These are phyloP conservation scores for Drosophila anomelani DNA, from an alignment of 2,888 invertebrate genomes.

Conservation along the genomic window DNA sequence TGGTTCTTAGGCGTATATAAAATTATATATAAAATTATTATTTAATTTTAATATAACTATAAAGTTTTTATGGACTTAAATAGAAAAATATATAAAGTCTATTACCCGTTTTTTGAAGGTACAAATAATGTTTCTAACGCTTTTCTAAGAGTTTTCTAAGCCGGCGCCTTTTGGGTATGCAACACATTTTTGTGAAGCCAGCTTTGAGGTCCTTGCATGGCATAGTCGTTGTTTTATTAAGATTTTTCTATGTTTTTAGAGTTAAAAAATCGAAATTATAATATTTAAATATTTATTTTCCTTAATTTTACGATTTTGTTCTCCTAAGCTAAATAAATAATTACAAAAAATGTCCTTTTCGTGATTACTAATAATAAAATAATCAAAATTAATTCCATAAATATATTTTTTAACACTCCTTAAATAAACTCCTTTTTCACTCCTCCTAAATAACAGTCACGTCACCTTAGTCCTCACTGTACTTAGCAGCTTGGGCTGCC, in stretches of 20 bases:
- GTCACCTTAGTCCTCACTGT: slow-evolving; percentile 10
- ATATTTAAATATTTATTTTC: rapidly evolving
- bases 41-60: neutral
- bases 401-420: neutral
- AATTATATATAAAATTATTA: neutral
- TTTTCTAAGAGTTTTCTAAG: too few relatives aligned
- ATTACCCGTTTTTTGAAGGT: neutral
- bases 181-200: neutral
- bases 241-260: neutral
- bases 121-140: neutral
- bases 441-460: too few relatives aligned
- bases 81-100: neutral
- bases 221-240: neutral
- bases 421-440: neutral
- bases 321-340: neutral
- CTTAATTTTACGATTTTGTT: too few relatives aligned
- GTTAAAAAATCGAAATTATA: neutral
- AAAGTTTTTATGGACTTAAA: neutral
- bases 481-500: slow-evolving; percentile 28
- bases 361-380: too few relatives aligned
- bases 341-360: neutral
- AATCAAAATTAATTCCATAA: too few relatives aligned
- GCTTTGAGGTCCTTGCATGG: neutral
- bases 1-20: neutral
- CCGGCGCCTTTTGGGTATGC: neutral